Evolutionary conservation across 2,113 vertebrate species (phyloP).

Genomic region (Cyanoderma ruficeps): DNA sequence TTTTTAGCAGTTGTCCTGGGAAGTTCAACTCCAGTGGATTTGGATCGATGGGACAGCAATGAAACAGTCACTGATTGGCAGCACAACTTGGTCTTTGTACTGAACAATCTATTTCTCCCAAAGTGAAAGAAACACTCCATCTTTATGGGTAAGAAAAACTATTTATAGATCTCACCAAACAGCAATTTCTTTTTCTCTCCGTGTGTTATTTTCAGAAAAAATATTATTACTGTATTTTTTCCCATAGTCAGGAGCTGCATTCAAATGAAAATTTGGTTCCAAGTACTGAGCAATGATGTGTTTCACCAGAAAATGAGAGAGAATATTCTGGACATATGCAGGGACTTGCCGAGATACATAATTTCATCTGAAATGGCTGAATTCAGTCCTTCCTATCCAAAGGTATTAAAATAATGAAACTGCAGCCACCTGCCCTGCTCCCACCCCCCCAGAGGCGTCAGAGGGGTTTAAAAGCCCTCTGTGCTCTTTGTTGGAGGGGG

Average conservation of each 20-base stretch:
- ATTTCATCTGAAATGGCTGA: background rate
- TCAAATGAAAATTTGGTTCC: background rate
- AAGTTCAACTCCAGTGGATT: background rate
- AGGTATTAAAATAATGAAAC: background rate
- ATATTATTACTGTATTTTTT: background rate
- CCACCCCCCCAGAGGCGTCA: background rate
- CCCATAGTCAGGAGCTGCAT: background rate
- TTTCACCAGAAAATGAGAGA: background rate
- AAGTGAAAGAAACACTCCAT: background rate
- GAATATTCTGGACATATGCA: background rate
- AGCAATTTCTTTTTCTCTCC: background rate
- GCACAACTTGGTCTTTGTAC: background rate
- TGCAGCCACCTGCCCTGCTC: background rate
- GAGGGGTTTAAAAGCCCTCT: background rate
- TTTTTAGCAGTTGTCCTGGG: background rate
- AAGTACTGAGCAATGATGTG: background rate
- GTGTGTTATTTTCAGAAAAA: background rate
- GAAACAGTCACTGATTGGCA: background rate
- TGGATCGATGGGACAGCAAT: background rate
- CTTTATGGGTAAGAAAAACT: background rate
- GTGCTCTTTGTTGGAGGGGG: background rate
- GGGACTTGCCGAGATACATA: background rate
- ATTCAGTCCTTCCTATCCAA: background rate
- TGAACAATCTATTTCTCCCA: background rate
- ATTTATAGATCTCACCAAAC: background rate